These are phyloP conservation scores for Paedocypris micromegethes DNA, from an alignment of 2,797 vertebrate genomes.

Conservation along the genomic window DNA sequence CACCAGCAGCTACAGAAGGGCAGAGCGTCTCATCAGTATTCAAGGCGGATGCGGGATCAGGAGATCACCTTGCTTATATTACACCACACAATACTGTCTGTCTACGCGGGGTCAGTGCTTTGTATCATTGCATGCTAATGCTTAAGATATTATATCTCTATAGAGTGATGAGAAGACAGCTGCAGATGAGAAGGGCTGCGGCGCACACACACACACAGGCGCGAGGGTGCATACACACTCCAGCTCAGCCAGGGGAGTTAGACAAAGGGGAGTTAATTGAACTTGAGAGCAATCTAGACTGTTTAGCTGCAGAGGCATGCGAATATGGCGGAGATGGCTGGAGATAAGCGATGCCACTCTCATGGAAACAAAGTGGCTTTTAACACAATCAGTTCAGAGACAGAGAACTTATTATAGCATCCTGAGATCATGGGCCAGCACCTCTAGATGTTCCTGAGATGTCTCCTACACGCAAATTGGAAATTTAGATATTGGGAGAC, in stretches of 20 bases:
- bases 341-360: conserved; percentile 61
- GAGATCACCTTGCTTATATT: conserved; percentile 38
- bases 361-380: conserved; percentile 57
- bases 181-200: conserved; percentile 18
- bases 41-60: conserved; percentile 50
- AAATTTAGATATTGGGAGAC: conserved; percentile 20
- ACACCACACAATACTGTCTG: conserved; percentile 34
- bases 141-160: conserved; percentile 33
- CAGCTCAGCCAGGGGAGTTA: conserved; percentile 26
- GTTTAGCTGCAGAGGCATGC: conserved; percentile 57
- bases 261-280: conserved; percentile 65
- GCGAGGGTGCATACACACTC: conserved; percentile 40
- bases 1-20: conserved; percentile 77
- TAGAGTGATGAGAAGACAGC: conserved; percentile 32
- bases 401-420: conserved; percentile 46
- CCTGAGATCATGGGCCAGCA: conserved; percentile 35
- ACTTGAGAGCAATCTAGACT: conserved; percentile 66
- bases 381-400: conserved; percentile 44
- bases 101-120: conserved; percentile 14
- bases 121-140: conserved; percentile 37
- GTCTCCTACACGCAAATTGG: conserved; percentile 17
- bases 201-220: conserved; percentile 42
- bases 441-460: conserved; percentile 23
- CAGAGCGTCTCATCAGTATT: conserved; percentile 49
- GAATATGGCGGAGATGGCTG: conserved; percentile 60